Base-by-base conservation (phyloP, 1,140 invertebrate species). In the Drosophila tristis region DNA sequence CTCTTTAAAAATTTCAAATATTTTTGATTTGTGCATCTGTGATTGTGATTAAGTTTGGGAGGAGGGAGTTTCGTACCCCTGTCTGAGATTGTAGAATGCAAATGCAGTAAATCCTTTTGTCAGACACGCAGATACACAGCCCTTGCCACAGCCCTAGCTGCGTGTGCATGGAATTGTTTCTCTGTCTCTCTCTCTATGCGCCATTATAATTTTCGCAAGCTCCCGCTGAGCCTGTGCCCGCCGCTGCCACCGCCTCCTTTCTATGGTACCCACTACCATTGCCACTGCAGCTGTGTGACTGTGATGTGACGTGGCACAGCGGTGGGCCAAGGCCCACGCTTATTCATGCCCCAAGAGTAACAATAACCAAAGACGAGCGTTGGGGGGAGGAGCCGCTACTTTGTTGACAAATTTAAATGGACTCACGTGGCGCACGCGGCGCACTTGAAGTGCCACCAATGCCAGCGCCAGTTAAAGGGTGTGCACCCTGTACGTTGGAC, bases 121-220 rank as follows among this genome's bases (percentile, higher is more conserved):
- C 35, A 39, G 35, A 39, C 4, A 13, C 11, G 11, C 35, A 39
- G 11, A 39, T 13, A 13, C 35, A 39, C 35, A 39, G 39, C 42
- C 39, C 11, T 7, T 4, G 11, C 26, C 16, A n/a, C 0, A 5
- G 7, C 25, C 23, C 29, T 35, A 13, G 3, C 6, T 31, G 31
- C 9, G 31, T 9, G 31, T 9, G 8, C 9, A 8, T 2, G 7
- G 26, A 7, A 7, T 25, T 25, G 23, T 29, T 7, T 29, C 5
- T 8, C 20, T 26, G 13, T 15, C 11, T 43, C 5, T 26, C 20
- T 65, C 35, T 15, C 58, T 43, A 63, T 75, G 39, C 55, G 31
- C 56, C 68, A 82, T 68, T 74, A 82, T 78, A 82, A 82, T 86
- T 72, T 74, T 74, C 65, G 63, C 77, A 80, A 74, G 57, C 77